Evolutionary conservation across 2,888 invertebrate genomes (phyloP), one percentile per base, ranked within the genome.

Genomic region (Agrotis segetum): DNA sequence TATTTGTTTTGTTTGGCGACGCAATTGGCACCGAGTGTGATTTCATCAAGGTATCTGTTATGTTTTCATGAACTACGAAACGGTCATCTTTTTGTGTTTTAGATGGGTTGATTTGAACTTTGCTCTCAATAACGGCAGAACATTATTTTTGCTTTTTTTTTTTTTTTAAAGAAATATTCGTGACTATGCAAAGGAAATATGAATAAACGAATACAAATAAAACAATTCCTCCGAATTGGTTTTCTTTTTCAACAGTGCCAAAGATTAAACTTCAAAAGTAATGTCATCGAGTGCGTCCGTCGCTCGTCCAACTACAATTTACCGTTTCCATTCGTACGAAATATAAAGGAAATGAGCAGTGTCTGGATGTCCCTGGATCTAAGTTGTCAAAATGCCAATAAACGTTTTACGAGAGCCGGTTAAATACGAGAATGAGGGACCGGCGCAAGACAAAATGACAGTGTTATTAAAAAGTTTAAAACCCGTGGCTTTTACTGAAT

Each of bases 321-420:
- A 73, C 53, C 64, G 44, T 71, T 71, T 47, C 56, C 34, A 69
- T 64, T 73, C 47, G 21, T 17, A 16, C 19, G 17, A 29, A 70
- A 72, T 61, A 59, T 69, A 76, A 65, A 69, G 62, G 53, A 76
- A 76, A 74, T 29, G 73, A 60, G 55, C 68, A 66, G 50, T 55
- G 59, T 66, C 62, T 67, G 47, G 60, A n/a, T 46, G 59, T 3
- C 61, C 50, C 49, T 69, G 74, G 62, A 73, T 83, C 67, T 77
- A 73, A 83, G 70, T 84, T 83, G 73, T 75, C 72, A 82, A 82
- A 87, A 86, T 85, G 84, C 75, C 86, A 85, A 85, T 87, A 88
- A 87, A 87, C 69, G 82, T 79, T 88, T 85, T 81, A 86, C 77
- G 84, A 84, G 79, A 81, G 67, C 74, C 81, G 77, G 81, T 88